phyloP scores from a whole-genome alignment of 1,140 invertebrate species.

The Atta cephalotes region DNA sequence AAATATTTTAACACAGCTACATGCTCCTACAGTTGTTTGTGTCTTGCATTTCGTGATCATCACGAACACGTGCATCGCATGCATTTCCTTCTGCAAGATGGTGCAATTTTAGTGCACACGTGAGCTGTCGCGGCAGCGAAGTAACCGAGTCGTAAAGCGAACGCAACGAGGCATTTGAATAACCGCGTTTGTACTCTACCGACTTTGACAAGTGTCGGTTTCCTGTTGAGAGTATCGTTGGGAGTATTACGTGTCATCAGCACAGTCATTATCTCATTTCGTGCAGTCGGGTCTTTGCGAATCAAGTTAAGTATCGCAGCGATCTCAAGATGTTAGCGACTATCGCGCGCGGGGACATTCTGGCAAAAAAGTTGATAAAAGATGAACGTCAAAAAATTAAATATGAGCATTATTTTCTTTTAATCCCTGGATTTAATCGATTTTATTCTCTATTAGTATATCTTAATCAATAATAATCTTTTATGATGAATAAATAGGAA shows the following conservation, averaged over 20 bases:
- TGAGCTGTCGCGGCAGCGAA: slow-evolving; percentile 27
- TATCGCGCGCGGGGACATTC: slow-evolving; percentile 48
- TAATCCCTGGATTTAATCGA: neutral
- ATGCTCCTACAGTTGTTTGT: neutral
- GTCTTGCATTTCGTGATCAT: slow-evolving; percentile 11
- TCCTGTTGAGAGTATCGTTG: slow-evolving; percentile 68
- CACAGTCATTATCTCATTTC: slow-evolving; percentile 74
- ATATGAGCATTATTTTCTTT: neutral
- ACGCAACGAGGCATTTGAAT: slow-evolving; percentile 64
- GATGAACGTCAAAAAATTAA: neutral
- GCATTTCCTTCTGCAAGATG: slow-evolving; percentile 42
- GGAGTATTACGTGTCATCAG: slow-evolving; percentile 74
- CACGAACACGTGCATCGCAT: slow-evolving; percentile 40
- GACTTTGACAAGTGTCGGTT: slow-evolving; percentile 75
- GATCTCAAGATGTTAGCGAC: slow-evolving; percentile 69
- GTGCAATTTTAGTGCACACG: slow-evolving; percentile 53
- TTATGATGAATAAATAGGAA: neutral
- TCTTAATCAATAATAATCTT: neutral
- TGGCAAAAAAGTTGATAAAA: slow-evolving; percentile 7
- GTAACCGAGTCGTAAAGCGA: slow-evolving; percentile 54
- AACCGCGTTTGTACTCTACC: slow-evolving; percentile 62
- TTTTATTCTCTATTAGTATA: neutral
- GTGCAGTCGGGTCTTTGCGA: slow-evolving; percentile 63
- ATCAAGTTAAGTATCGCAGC: slow-evolving; percentile 66
- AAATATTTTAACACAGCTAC: slow-evolving; percentile 7